Conservation (phyloP, 2,113 vertebrate species). For the Baryphthengus martii region DNA sequence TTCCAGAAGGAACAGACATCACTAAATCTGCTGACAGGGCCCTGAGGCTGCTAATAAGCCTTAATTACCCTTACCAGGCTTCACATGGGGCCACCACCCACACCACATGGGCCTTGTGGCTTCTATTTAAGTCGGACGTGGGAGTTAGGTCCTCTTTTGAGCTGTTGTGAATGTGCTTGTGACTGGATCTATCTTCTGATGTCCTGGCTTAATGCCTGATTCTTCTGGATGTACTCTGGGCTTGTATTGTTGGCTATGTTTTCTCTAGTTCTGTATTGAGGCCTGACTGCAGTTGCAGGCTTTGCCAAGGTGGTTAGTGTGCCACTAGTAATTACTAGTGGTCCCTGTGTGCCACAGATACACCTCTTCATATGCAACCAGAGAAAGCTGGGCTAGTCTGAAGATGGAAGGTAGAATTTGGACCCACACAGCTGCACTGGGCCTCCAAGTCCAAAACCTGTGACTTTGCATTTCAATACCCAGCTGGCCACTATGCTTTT, state of each 20-base stretch:
- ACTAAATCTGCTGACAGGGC: background rate
- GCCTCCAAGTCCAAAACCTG: background rate
- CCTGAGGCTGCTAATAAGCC: background rate
- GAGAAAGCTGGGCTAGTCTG: background rate
- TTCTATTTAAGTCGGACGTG: background rate
- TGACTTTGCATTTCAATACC: background rate
- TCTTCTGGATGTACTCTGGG: fast-evolving
- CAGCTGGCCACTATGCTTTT: fast-evolving
- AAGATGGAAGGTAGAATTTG: background rate
- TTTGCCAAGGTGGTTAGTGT: fast-evolving
- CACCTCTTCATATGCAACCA: background rate
- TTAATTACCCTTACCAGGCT: background rate
- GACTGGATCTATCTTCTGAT: background rate
- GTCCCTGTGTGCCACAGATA: too few species aligned
- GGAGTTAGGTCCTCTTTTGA: fast-evolving
- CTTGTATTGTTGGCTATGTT: fast-evolving
- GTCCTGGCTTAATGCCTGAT: fast-evolving
- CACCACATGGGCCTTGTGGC: too few species aligned
- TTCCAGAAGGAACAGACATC: background rate
- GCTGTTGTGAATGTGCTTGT: background rate
- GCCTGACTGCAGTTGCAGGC: too few species aligned
- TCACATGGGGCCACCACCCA: background rate
- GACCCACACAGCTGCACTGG: fast-evolving
- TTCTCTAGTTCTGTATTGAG: fast-evolving
- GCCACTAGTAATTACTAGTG: too few species aligned